These are phyloP conservation scores for Calliopum simillimum DNA, from an alignment of 2,888 invertebrate species.

Conservation along the genomic window DNA sequence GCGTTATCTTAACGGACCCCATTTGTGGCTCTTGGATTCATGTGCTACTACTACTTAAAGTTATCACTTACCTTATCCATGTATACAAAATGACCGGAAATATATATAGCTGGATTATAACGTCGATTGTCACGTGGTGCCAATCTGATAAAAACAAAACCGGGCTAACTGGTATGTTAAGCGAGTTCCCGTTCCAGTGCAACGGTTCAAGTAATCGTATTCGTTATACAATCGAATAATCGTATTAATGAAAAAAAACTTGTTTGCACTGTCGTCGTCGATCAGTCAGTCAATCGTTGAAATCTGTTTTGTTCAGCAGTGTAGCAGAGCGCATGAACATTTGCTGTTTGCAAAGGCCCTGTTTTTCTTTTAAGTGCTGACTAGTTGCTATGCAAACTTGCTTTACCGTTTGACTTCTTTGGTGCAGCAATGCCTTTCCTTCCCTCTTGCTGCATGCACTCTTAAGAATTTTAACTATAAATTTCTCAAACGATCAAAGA, in stretches of 20 bases:
- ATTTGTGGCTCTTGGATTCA: too few relatives aligned
- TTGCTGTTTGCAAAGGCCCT: not conserved
- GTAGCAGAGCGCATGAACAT: not conserved
- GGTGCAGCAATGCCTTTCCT: too few relatives aligned
- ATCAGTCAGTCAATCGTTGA: not conserved
- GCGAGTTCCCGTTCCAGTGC: conserved; percentile 35
- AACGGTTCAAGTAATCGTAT: not conserved
- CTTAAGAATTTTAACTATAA: too few relatives aligned
- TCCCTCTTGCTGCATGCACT: too few relatives aligned
- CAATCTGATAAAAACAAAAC: too few relatives aligned
- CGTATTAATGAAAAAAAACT: not conserved
- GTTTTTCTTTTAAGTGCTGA: not conserved
- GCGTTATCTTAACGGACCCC: too few relatives aligned
- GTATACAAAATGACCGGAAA: too few relatives aligned
- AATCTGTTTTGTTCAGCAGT: not conserved
- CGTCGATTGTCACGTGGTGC: too few relatives aligned
- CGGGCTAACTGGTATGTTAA: conserved; percentile 44
- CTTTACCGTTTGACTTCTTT: not conserved
- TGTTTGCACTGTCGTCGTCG: not conserved
- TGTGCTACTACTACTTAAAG: too few relatives aligned
- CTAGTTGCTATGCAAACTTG: not conserved
- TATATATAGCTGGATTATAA: too few relatives aligned
- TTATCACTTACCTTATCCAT: too few relatives aligned
- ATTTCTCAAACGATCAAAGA: too few relatives aligned
- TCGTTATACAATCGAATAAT: not conserved